A percentile compares a stretch with the other conserved stretches of the same genome.
Conservation (phyloP, 92 coral and sea anemone species). For the Pocillopora grandis region DNA sequence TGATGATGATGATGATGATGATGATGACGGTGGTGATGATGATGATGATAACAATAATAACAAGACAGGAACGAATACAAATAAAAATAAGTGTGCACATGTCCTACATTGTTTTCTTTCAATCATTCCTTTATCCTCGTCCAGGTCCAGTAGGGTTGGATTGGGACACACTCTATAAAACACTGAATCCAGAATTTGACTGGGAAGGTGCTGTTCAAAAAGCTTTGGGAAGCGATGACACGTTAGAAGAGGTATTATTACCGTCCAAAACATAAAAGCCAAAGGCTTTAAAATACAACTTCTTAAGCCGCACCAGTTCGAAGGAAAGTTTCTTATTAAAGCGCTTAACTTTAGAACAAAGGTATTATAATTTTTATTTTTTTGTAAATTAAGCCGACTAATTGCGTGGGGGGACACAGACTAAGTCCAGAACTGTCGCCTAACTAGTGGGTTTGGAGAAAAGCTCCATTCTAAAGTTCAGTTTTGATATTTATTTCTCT, state of each 20-base stretch:
- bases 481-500: no score
- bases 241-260: conserved; percentile 48
- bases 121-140: background rate
- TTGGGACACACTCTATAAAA: conserved; percentile 21
- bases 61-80: background rate
- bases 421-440: no score
- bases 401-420: no score
- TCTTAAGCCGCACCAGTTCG: background rate
- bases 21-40: background rate
- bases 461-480: no score
- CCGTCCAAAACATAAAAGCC: background rate
- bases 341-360: no score
- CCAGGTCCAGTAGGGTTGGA: conserved; percentile 49
- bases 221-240: conserved; percentile 18
- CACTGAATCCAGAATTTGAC: conserved; percentile 56
- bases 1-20: no score
- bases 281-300: background rate
- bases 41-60: background rate
- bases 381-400: no score
- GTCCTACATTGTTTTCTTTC: no score
- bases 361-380: no score
- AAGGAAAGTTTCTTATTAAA: no score
- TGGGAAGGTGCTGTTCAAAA: conserved; percentile 55
- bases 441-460: no score
- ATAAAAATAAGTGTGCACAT: no score